Base-by-base conservation (phyloP, 2,113 vertebrate genomes). In the Sinocyclocheilus maitianheensis region DNA sequence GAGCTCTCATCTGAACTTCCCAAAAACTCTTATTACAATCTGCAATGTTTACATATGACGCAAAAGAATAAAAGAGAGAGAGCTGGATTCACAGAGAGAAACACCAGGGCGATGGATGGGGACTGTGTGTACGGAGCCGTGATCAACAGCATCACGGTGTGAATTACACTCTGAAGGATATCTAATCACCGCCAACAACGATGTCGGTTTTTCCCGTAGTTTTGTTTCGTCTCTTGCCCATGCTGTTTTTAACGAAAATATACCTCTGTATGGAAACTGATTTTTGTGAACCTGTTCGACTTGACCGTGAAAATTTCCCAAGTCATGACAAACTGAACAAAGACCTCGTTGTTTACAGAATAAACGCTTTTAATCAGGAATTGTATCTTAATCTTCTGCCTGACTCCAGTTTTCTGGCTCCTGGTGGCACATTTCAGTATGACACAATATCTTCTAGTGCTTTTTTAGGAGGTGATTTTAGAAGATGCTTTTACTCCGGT, bases 401-500 rank as follows among this genome's bases (percentile, higher is more conserved):
- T 18, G 97, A 99, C 90, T 94, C 96, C 16, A 93, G 92, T 24
- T 99, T 99, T 92, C 93, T 99, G 85, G 96, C 96, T 1, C 95
- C 97, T 80, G 93, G 94, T 60, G 92, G 97, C 86, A 93, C 96
- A 69, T 89, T 93, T 18, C 95, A 95, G 5, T 94, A 93, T 83
- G 92, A 95, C 77, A 85, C 94, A 4, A 40, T 69, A 51, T 91
- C 91, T 78, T 22, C 81, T 6, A 93, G 90, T 46, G 89, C 90
- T 48, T 77, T 87, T 40, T 89, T 88, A 13, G 89, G 88, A 48
- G 72, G 91, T 18, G 94, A 92, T 40, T 84, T 97, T 88, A 93
- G 94, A 88, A 95, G 92, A 84, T 99, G 98, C 90, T 99, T 99
- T 91, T 99, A 97, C 80, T 98, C 98, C 1, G 98, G 98, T 85